Percentiles rank a stretch among this genome's conserved stretches.
Evolutionary conservation across 2,797 vertebrate species (phyloP).

Genomic region (Urophycis tenuis): DNA sequence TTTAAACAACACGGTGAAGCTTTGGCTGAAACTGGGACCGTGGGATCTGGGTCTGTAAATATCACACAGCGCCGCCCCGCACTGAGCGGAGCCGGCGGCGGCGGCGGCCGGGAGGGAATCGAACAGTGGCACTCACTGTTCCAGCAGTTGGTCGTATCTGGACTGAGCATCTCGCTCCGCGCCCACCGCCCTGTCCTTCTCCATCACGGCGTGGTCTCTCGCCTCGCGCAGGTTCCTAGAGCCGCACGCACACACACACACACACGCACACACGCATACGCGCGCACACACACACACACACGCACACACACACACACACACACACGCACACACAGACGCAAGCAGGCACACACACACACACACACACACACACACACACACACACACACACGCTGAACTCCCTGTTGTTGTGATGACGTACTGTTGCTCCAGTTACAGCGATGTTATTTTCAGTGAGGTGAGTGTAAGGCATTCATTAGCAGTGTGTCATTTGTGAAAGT

Average conservation of each 20-base stretch:
- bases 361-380: not conserved
- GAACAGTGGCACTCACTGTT: conserved; percentile 80
- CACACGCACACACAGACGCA: not conserved
- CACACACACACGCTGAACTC: not conserved
- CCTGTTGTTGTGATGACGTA: not conserved
- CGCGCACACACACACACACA: not conserved
- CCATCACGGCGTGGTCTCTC: conserved; percentile 84
- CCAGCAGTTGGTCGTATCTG: conserved; percentile 86
- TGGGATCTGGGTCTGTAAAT: not conserved
- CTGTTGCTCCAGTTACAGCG: not conserved
- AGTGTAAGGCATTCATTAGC: not conserved
- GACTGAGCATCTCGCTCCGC: conserved; percentile 82
- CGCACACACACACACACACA: not conserved
- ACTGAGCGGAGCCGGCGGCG: not conserved
- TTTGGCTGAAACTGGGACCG: not conserved
- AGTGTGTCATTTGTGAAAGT: not conserved
- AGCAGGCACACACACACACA: not conserved
- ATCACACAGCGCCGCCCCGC: not conserved
- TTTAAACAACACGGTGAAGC: not conserved
- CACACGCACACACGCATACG: not conserved
- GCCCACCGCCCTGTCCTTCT: conserved; percentile 81
- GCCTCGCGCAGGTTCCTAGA: conserved; percentile 88
- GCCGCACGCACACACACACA: not conserved
- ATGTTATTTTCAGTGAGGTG: too few relatives aligned
- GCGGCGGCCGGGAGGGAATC: not conserved